Percentiles rank a stretch among this genome's conserved stretches.
These are phyloP conservation scores for Scophthalmus maximus DNA, from an alignment of 2,113 vertebrate species.

Conservation along the genomic window DNA sequence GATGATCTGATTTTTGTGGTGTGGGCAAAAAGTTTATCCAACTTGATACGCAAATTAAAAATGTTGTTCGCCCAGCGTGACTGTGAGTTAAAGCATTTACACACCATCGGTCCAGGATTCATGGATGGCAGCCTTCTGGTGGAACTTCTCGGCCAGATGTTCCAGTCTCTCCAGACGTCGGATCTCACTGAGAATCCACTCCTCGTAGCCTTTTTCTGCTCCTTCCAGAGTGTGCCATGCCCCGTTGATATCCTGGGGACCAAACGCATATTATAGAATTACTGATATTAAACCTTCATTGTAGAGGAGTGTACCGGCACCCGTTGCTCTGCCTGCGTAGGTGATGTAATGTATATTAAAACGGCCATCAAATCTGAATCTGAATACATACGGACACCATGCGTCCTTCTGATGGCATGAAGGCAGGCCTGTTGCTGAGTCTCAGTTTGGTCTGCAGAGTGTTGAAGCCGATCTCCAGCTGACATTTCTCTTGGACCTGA, in stretches of 20 bases:
- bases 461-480: slow-evolving; percentile 98
- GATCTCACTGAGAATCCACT: slow-evolving; percentile 95
- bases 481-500: slow-evolving; percentile 92
- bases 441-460: slow-evolving; percentile 96
- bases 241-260: slow-evolving; percentile 89
- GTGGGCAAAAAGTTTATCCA: too few species aligned
- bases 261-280: neutral
- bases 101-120: slow-evolving; percentile 92
- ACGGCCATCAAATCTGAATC: too few species aligned
- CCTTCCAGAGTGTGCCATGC: slow-evolving; percentile 94
- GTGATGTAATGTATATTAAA: too few species aligned
- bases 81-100: too few species aligned
- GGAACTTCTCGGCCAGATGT: slow-evolving; percentile 93
- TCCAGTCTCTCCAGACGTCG: slow-evolving; percentile 92
- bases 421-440: slow-evolving; percentile 93
- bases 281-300: neutral
- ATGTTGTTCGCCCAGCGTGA: too few species aligned
- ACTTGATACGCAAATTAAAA: too few species aligned
- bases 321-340: too few species aligned
- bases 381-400: slow-evolving; percentile 89
- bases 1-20: too few species aligned
- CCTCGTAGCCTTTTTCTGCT: slow-evolving; percentile 93
- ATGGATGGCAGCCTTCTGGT: slow-evolving; percentile 94
- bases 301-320: too few species aligned
- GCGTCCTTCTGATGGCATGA: slow-evolving; percentile 95